Percentiles rank a stretch among this genome's conserved stretches.
Conservation (phyloP, 2,113 vertebrate genomes). For the Sorex fumeus region DNA sequence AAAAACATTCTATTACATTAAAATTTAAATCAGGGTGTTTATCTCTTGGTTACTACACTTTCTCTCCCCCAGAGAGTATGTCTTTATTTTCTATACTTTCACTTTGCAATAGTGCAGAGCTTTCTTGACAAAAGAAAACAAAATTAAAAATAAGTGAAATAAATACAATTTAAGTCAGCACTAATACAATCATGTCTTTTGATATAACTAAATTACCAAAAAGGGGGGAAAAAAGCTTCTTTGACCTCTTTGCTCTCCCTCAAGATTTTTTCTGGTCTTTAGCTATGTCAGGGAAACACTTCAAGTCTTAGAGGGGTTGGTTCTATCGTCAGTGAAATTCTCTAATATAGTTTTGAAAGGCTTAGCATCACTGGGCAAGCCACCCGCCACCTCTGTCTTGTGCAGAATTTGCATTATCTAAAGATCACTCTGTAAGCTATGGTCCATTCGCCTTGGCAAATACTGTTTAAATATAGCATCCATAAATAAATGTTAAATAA, state of each 20-base stretch:
- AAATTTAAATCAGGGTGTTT: neutral
- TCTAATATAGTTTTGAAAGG: constrained; percentile 81
- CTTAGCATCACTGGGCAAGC: constrained; percentile 81
- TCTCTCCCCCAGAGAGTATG: too few species aligned
- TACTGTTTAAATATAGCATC: constrained; percentile 91
- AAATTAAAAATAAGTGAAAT: too few species aligned
- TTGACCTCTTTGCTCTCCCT: neutral
- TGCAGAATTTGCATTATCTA: constrained; percentile 88
- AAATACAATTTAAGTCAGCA: constrained; percentile 4
- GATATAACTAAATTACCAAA: constrained; percentile 25
- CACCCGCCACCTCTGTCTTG: constrained; percentile 74
- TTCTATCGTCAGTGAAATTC: constrained; percentile 51
- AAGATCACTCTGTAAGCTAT: constrained; percentile 84
- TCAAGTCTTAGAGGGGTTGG: constrained; percentile 51
- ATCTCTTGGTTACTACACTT: too few species aligned
- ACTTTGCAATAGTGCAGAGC: too few species aligned
- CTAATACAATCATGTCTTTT: neutral
- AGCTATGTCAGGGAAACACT: neutral
- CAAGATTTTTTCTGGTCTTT: constrained; percentile 24
- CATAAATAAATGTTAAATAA: constrained; percentile 96
- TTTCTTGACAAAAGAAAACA: too few species aligned
- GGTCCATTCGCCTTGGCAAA: constrained; percentile 88
- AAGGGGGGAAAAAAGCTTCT: neutral
- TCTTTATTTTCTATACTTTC: too few species aligned
- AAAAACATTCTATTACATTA: neutral